A percentile compares a stretch with the other conserved stretches of the same genome.
Evolutionary conservation across 2,113 vertebrate genomes (phyloP).

Genomic region (Tetrax tetrax): DNA sequence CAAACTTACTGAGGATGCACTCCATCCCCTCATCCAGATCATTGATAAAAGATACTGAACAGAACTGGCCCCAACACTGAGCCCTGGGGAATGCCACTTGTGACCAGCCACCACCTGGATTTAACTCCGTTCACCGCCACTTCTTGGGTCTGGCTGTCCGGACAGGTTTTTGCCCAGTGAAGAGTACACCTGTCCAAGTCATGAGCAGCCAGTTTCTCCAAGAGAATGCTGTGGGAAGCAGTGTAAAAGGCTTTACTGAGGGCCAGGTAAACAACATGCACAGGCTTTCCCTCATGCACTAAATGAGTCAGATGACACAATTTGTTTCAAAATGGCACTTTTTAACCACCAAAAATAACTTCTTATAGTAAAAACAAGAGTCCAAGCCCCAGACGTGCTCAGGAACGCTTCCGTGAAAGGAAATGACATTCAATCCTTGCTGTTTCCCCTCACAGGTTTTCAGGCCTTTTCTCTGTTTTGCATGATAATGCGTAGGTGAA

Average conservation of each 20-base stretch:
- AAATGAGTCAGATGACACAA: neutral
- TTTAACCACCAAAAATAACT: neutral
- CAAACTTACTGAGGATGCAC: neutral
- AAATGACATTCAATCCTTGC: neutral
- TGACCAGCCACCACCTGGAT: rapidly evolving
- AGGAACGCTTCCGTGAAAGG: neutral
- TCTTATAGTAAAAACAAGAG: neutral
- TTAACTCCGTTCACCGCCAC: neutral
- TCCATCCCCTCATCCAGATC: rapidly evolving
- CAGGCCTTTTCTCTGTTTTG: neutral
- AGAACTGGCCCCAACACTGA: neutral
- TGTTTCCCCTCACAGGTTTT: neutral
- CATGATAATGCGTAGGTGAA: neutral
- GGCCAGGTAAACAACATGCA: neutral
- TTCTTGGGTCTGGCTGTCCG: neutral
- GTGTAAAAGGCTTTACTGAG: too few relatives aligned
- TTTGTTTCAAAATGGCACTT: neutral
- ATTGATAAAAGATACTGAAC: neutral
- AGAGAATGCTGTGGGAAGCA: neutral
- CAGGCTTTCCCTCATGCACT: neutral
- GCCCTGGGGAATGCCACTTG: neutral
- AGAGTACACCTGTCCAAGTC: rapidly evolving
- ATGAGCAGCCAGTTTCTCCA: neutral
- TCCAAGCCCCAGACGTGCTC: neutral
- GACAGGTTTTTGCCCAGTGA: neutral